phyloP scores from a whole-genome alignment of 2,888 invertebrate species.

The Tribolium freemani region DNA sequence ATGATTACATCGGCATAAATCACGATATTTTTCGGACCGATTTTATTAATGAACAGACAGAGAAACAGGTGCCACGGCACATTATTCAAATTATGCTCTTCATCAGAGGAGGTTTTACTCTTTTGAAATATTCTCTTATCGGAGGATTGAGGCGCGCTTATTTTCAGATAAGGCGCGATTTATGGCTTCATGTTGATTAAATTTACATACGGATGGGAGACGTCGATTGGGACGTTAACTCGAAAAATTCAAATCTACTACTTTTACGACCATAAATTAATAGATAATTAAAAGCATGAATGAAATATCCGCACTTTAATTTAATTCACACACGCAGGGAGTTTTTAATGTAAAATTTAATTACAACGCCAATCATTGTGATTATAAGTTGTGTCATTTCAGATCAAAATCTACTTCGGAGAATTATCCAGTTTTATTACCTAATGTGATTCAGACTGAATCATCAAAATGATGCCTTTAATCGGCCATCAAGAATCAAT shows the following conservation, averaged over 20 bases:
- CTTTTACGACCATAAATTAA: neutral
- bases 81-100: constrained; percentile 35
- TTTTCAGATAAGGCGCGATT: constrained; percentile 32
- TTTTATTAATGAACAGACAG: constrained; percentile 28
- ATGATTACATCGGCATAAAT: constrained; percentile 23
- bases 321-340: neutral
- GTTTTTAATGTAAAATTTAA: neutral
- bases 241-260: neutral
- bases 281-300: neutral
- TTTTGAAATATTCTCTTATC: constrained; percentile 25
- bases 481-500: too few relatives aligned
- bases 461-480: too few relatives aligned
- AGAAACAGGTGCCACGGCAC: constrained; percentile 10
- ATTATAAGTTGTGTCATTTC: neutral
- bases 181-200: constrained; percentile 24
- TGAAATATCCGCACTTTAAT: neutral
- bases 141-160: constrained; percentile 20
- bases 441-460: too few relatives aligned
- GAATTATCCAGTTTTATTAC: neutral
- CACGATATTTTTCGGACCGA: constrained; percentile 28
- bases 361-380: neutral
- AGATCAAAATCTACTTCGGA: neutral
- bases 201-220: constrained; percentile 37
- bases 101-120: constrained; percentile 25
- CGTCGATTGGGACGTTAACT: constrained; percentile 28